Conservation (phyloP, 2,113 vertebrate genomes). For the Gorsachius goisagi region DNA sequence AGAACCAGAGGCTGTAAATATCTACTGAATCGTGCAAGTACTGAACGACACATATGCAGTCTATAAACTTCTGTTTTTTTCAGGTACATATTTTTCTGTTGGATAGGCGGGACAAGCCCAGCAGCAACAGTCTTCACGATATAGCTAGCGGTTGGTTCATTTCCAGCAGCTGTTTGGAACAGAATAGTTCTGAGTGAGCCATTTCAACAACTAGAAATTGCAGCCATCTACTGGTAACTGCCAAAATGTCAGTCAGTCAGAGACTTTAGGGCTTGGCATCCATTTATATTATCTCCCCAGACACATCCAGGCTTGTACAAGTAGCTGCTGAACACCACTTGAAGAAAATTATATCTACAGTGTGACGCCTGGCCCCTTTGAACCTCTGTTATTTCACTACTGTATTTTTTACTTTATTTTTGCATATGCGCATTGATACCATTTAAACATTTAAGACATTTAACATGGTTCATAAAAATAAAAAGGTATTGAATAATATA, state of each 20-base stretch:
- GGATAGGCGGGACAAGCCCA: neutral
- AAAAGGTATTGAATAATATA: neutral
- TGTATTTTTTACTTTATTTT: neutral
- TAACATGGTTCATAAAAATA: neutral
- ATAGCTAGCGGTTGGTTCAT: neutral
- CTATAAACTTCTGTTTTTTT: neutral
- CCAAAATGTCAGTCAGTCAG: slow-evolving; percentile 51
- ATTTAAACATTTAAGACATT: neutral
- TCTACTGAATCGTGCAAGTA: neutral
- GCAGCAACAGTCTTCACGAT: neutral
- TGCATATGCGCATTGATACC: neutral
- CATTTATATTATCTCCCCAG: slow-evolving; percentile 38
- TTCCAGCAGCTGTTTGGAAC: slow-evolving; percentile 45
- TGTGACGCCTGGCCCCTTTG: neutral
- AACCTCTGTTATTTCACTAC: neutral
- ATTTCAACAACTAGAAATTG: slow-evolving; percentile 63
- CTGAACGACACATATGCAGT: neutral
- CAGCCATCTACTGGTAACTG: slow-evolving; percentile 60
- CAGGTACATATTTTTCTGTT: neutral
- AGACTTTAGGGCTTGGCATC: slow-evolving; percentile 14
- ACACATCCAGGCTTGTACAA: slow-evolving; percentile 19
- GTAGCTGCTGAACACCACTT: neutral
- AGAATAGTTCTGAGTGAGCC: neutral
- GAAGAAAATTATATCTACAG: neutral
- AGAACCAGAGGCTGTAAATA: neutral